Base-by-base conservation (phyloP, 1,140 invertebrate genomes). In the Lepidotrigona ventralis region DNA sequence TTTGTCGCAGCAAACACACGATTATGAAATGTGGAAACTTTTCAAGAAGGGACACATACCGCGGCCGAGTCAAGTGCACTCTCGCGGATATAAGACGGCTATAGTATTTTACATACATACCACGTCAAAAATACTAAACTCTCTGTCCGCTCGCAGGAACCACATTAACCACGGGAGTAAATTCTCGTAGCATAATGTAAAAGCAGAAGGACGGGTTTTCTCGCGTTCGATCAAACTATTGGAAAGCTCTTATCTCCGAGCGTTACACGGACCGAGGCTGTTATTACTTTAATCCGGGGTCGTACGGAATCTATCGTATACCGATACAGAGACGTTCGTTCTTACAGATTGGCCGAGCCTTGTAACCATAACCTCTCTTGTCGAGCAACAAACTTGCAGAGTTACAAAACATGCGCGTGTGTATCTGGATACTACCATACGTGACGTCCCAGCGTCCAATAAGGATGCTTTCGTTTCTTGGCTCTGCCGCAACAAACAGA, bases 401-500 rank as follows among this genome's bases (percentile, higher is more conserved):
- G 8, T 81, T 75, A 21, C 17, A 46, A 5, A 64, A 15, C 46
- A 23, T 29, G 51, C 51, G n/a, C 58, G 72, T 51, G 29, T 46
- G 6, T 46, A 6, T 0, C 39, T 46, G 39, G 6, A 8, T 46
- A 46, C 39, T 8, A 8, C 39, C n/a, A 81, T 76, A 76, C 72
- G 63, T 21, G 19, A 46, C n/a, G 54, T n/a, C n/a, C 23, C n/a
- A 26, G 46, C 9, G 53, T n/a, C 15, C 58, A 54, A 86, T 78
- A 66, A 64, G 53, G 29, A 63, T n/a, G 21, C 26, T 66, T 74
- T 33, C 63, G 69, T 70, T 84, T 60, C 69, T 58, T 26, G 53
- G 8, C 21, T 68, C 33, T 54, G 11, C 29, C 56, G 26, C 68
- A 19, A 19, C 21, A 79, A 83, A 72, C 81, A 19, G 76, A 83